Evolutionary conservation across 1,140 invertebrate genomes (phyloP).

Genomic region (Philopotamus ludificatus): DNA sequence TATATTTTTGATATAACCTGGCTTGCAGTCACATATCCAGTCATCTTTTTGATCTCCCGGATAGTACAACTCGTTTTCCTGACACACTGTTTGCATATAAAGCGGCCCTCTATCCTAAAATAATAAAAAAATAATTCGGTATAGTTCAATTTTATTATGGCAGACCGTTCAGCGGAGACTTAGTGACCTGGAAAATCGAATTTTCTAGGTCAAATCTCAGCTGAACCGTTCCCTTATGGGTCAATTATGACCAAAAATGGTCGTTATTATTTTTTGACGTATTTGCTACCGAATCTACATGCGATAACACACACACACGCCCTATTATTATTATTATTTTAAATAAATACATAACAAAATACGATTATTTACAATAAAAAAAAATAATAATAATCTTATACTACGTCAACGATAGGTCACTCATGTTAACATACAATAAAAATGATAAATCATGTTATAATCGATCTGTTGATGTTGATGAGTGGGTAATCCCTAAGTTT

Average conservation of each 20-base stretch:
- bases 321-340: too few species aligned
- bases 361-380: not conserved
- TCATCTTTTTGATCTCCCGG: conserved; percentile 60
- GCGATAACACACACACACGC: conserved; percentile 11
- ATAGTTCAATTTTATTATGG: not conserved
- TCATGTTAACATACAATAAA: too few species aligned
- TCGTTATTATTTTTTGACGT: conserved; percentile 8
- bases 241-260: conserved; percentile 17
- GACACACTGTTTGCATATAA: conserved; percentile 57
- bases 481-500: too few species aligned
- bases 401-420: too few species aligned
- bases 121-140: conserved; percentile 4
- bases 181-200: not conserved
- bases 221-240: not conserved
- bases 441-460: too few species aligned
- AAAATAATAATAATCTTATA: too few species aligned
- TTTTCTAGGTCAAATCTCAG: conserved; percentile 17
- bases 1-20: conserved; percentile 48
- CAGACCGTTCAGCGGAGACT: not conserved
- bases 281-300: not conserved
- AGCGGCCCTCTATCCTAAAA: conserved; percentile 58
- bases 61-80: conserved; percentile 63
- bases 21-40: conserved; percentile 68
- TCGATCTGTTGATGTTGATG: too few species aligned
- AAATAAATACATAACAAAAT: too few species aligned